Percentiles rank a stretch among this genome's conserved stretches.
Conservation (phyloP, 2,113 vertebrate species). For the Archilochus colubris region DNA sequence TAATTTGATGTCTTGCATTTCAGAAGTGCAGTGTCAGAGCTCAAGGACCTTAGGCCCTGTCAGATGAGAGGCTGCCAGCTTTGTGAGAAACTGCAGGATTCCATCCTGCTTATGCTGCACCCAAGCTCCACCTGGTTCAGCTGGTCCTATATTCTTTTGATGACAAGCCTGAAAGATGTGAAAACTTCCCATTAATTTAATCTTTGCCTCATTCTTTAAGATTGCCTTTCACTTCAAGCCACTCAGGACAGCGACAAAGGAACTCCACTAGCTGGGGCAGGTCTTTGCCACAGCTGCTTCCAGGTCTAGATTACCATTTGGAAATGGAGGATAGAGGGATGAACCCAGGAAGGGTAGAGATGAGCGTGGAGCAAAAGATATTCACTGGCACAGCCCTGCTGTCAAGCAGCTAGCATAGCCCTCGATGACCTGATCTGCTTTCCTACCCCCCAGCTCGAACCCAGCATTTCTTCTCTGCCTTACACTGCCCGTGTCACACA, state of each 20-base stretch:
- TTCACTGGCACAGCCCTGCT: background rate
- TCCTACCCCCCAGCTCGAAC: background rate
- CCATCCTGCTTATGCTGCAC: constrained; percentile 76
- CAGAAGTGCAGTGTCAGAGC: constrained; percentile 85
- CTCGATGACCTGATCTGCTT: background rate
- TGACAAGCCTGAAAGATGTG: constrained; percentile 86
- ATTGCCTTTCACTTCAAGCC: constrained; percentile 86
- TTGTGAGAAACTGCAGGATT: constrained; percentile 74
- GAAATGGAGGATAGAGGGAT: background rate
- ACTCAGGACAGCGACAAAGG: constrained; percentile 40
- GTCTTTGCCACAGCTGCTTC: constrained; percentile 38
- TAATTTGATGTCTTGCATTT: constrained; percentile 80
- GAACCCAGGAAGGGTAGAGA: background rate
- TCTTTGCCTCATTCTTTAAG: constrained; percentile 78
- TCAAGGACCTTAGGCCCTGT: constrained; percentile 89
- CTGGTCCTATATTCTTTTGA: constrained; percentile 75
- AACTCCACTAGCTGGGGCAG: constrained; percentile 68
- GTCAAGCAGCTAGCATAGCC: background rate
- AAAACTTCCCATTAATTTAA: constrained; percentile 79
- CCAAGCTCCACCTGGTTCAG: constrained; percentile 46
- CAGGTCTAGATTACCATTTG: background rate
- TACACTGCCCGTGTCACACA: accelerated
- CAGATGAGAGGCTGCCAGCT: constrained; percentile 74
- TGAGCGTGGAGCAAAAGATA: background rate
- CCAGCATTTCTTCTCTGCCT: background rate